Conservation (phyloP, 2,113 vertebrate species). For the Thamnaconus septentrionalis region DNA sequence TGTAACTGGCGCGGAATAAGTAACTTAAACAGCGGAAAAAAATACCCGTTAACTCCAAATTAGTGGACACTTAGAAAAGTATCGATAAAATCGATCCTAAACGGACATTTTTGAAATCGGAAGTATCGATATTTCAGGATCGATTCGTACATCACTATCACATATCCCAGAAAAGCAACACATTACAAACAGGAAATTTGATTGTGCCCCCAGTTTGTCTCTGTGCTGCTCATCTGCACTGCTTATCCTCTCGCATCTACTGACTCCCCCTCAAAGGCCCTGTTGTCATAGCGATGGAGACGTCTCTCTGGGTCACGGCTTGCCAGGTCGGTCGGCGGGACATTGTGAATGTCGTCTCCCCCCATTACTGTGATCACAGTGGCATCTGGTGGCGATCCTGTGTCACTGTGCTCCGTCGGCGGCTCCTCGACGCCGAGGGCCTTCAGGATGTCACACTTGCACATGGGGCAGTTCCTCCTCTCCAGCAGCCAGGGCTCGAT, state of each 20-base stretch:
- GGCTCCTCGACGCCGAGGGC: constrained; percentile 83
- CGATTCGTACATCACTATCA: constrained; percentile 1
- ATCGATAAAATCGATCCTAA: no score
- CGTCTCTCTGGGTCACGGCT: constrained; percentile 68
- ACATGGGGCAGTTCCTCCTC: constrained; percentile 90
- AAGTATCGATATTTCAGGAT: no score
- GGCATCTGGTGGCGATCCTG: constrained; percentile 49
- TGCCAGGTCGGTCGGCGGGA: constrained; percentile 62
- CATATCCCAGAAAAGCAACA: constrained; percentile 3
- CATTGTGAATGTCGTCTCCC: constrained; percentile 55
- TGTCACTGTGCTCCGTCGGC: constrained; percentile 33
- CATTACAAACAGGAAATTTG: constrained; percentile 16
- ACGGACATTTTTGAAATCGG: no score
- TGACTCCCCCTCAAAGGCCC: constrained; percentile 82
- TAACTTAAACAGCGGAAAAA: no score
- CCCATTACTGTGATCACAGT: constrained; percentile 61
- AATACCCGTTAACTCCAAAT: no score
- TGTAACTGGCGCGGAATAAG: no score
- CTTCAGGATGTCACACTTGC: constrained; percentile 92
- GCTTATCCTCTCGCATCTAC: constrained; percentile 39
- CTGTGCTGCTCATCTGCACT: constrained; percentile 17
- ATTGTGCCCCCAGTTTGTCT: constrained; percentile 24
- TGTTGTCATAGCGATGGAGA: constrained; percentile 83
- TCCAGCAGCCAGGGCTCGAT: constrained; percentile 93
- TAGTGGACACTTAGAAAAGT: no score